These are phyloP conservation scores for Rhinolophus ferrumequinum DNA, from an alignment of 2,113 vertebrate species.

Conservation along the genomic window DNA sequence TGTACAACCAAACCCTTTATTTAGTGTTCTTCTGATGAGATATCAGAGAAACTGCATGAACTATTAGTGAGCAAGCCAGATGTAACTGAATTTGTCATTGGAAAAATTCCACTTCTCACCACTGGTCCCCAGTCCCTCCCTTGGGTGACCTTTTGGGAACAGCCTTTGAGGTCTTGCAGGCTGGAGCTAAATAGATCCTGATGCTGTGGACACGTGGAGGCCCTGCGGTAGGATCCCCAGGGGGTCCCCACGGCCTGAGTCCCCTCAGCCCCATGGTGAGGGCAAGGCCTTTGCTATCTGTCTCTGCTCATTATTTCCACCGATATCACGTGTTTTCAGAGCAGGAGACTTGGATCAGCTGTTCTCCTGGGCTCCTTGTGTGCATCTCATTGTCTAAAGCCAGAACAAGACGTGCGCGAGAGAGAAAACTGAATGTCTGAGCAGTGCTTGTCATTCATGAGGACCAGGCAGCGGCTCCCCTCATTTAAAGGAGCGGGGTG, in stretches of 20 bases:
- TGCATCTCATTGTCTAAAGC: slow-evolving; percentile 38
- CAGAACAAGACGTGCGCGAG: neutral
- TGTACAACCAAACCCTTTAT: neutral
- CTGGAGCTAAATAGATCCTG: slow-evolving; percentile 7
- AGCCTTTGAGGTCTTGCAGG: slow-evolving; percentile 14
- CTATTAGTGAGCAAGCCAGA: slow-evolving; percentile 38
- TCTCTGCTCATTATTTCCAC: slow-evolving; percentile 19
- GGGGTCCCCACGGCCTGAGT: neutral
- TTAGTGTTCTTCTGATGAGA: slow-evolving; percentile 39
- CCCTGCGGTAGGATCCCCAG: neutral
- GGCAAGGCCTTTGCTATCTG: neutral
- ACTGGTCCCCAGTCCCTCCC: slow-evolving; percentile 7
- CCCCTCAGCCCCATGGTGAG: neutral
- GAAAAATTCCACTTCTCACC: slow-evolving; percentile 43
- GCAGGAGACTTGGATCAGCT: neutral
- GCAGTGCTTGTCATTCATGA: neutral
- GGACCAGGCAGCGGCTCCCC: neutral
- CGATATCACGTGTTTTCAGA: neutral
- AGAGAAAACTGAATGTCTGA: neutral
- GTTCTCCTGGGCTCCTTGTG: neutral
- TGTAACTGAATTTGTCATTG: slow-evolving; percentile 41
- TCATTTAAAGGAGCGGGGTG: neutral
- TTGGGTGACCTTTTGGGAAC: neutral
- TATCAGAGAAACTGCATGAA: slow-evolving; percentile 38
- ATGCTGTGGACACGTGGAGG: neutral